phyloP scores from a whole-genome alignment of 1,140 invertebrate species.

The Sitobion miscanthi region DNA sequence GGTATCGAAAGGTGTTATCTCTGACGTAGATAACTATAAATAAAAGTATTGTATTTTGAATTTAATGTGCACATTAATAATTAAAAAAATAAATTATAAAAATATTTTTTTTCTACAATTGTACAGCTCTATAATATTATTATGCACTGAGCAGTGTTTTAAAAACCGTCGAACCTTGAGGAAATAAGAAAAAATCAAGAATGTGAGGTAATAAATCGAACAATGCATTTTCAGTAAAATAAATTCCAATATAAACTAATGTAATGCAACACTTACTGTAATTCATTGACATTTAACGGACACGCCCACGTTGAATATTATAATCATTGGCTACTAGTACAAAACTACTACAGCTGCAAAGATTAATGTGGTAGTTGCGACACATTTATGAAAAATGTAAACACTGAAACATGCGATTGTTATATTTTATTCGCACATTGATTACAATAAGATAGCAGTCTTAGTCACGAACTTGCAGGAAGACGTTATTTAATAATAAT shows the following conservation, averaged over 20 bases:
- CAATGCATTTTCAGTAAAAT: not conserved
- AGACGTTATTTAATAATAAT: not conserved
- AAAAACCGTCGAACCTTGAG: not conserved
- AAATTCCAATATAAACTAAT: not conserved
- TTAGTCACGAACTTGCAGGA: not conserved
- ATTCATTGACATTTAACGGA: not conserved
- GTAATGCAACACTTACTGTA: not conserved
- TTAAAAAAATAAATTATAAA: too few relatives aligned
- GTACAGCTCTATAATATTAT: not conserved
- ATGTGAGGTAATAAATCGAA: not conserved
- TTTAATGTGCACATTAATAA: too few relatives aligned
- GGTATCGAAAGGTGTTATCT: too few relatives aligned
- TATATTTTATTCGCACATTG: not conserved
- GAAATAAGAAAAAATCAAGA: not conserved
- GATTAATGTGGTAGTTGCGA: not conserved
- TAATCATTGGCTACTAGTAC: not conserved
- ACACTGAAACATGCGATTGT: not conserved
- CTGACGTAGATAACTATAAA: too few relatives aligned
- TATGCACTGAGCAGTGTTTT: rapidly evolving
- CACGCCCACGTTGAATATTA: not conserved
- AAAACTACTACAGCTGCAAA: not conserved
- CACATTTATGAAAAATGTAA: not conserved
- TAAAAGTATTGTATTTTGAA: too few relatives aligned
- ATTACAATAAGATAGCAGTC: not conserved
- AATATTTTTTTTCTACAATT: too few relatives aligned